These are phyloP conservation scores for Lemur catta DNA, from an alignment of 2,797 vertebrate species.

Conservation along the genomic window DNA sequence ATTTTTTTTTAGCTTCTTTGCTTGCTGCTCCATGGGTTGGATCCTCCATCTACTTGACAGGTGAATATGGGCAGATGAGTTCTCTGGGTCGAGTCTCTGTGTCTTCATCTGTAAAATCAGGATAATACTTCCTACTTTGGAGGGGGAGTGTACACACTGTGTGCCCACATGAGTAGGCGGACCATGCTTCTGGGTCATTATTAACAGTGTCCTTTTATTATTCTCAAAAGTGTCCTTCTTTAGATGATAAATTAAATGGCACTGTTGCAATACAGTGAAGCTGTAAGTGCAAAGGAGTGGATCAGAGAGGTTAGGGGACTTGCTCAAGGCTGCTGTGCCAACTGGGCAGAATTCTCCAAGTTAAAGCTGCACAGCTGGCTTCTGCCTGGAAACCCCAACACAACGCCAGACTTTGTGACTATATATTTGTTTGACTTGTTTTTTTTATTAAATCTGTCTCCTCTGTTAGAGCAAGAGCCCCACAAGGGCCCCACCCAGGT, in stretches of 20 bases:
- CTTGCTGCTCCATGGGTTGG: neutral
- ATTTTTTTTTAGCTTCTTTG: too few relatives aligned
- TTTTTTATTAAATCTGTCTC: neutral
- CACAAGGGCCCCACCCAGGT: fast-evolving
- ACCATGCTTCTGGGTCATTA: neutral
- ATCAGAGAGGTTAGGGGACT: neutral
- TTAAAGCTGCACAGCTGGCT: neutral
- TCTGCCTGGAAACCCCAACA: neutral
- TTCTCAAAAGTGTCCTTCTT: neutral
- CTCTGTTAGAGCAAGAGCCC: neutral
- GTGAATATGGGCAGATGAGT: neutral
- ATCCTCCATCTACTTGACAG: neutral
- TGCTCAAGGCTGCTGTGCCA: neutral
- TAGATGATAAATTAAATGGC: fast-evolving
- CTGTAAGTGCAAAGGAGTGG: neutral
- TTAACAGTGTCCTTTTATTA: neutral
- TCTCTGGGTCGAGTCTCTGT: neutral
- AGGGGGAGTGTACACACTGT: fast-evolving
- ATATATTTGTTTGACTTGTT: neutral
- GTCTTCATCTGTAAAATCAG: neutral
- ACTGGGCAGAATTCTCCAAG: neutral
- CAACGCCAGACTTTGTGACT: neutral
- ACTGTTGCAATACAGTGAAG: fast-evolving
- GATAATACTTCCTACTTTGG: fast-evolving
- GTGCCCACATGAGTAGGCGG: neutral